These are phyloP conservation scores for Apis mellifera DNA, from an alignment of 1,140 invertebrate species.

Conservation along the genomic window Amel_HAv3.1 CM009931.2:21705001-21705500, in stretches of 20 bases:
- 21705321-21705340: slow-evolving; percentile 83
- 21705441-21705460: slow-evolving; percentile 91
- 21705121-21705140: background rate
- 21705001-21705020: slow-evolving; percentile 93
- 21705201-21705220: slow-evolving; percentile 76
- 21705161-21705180: background rate
- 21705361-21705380: slow-evolving; percentile 91
- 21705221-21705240: slow-evolving; percentile 76
- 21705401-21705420: slow-evolving; percentile 85
- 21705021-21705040: slow-evolving; percentile 88
- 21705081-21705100: slow-evolving; percentile 68
- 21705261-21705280: slow-evolving; percentile 83
- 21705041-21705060: slow-evolving; percentile 83
- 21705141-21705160: background rate
- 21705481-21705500: slow-evolving; percentile 70
- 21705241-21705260: slow-evolving; percentile 81
- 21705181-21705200: slow-evolving; percentile 9
- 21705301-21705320: slow-evolving; percentile 80
- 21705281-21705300: slow-evolving; percentile 83
- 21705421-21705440: slow-evolving; percentile 90
- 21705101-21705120: slow-evolving; percentile 6
- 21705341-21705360: slow-evolving; percentile 86
- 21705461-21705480: slow-evolving; percentile 66
- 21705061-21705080: slow-evolving; percentile 82
- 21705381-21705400: slow-evolving; percentile 88